These are phyloP conservation scores for Platanista minor DNA, from an alignment of 2,113 vertebrate genomes.

Conservation along the genomic window DNA sequence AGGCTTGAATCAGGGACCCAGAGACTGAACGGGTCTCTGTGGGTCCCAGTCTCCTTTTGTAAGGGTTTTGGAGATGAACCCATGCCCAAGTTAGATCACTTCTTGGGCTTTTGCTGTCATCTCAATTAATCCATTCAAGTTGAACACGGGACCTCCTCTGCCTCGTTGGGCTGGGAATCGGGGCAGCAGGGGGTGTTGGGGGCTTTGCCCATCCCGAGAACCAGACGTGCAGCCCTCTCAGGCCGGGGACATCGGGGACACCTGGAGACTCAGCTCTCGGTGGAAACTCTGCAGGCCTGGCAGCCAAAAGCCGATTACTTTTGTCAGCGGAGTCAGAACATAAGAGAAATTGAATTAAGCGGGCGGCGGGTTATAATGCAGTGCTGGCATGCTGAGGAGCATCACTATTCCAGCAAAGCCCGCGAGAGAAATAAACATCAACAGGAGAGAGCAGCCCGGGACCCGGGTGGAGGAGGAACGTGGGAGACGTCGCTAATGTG, in stretches of 20 bases:
- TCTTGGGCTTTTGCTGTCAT: constrained; percentile 29
- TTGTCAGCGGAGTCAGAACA: background rate
- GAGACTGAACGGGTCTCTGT: constrained; percentile 18
- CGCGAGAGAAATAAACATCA: background rate
- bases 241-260: background rate
- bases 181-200: background rate
- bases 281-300: background rate
- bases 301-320: background rate
- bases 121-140: constrained; percentile 58
- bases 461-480: background rate
- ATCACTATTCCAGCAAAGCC: background rate
- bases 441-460: background rate
- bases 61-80: constrained; percentile 26
- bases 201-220: background rate
- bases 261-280: background rate
- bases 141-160: constrained; percentile 26
- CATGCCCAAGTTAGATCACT: background rate
- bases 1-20: constrained; percentile 61
- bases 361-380: background rate
- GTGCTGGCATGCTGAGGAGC: background rate
- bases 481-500: background rate
- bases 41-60: constrained; percentile 18
- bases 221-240: background rate
- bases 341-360: constrained; percentile 43
- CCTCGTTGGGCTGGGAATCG: constrained; percentile 58